Conservation (phyloP, 2,113 vertebrate genomes). For the Scartelaos histophorus region DNA sequence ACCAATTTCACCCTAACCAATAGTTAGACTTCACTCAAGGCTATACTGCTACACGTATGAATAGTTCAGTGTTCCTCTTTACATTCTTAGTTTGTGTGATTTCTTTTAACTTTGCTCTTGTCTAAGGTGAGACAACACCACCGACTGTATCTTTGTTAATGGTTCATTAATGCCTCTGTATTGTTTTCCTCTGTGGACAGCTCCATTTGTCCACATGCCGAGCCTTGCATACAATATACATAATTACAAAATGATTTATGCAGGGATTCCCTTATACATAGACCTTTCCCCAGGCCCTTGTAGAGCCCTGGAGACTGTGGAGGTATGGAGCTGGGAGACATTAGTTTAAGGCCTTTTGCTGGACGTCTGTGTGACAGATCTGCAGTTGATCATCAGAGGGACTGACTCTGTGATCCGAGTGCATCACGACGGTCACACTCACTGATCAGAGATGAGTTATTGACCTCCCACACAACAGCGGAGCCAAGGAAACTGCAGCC, state of each 20-base stretch:
- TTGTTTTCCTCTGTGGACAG: conserved; percentile 53
- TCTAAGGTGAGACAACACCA: conserved; percentile 8
- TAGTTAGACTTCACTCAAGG: too few relatives aligned
- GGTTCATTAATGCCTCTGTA: conserved; percentile 40
- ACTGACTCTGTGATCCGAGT: conserved; percentile 66
- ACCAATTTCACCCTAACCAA: too few relatives aligned
- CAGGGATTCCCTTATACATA: conserved; percentile 26
- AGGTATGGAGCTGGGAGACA: conserved; percentile 54
- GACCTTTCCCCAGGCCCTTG: conserved; percentile 34
- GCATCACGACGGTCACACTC: conserved; percentile 64
- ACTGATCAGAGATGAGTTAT: conserved; percentile 75
- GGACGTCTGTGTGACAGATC: conserved; percentile 56
- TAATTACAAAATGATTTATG: conserved; percentile 75
- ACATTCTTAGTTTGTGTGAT: neutral
- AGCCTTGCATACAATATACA: conserved; percentile 54
- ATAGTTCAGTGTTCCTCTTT: too few relatives aligned
- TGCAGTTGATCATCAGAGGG: conserved; percentile 60
- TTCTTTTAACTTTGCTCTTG: neutral
- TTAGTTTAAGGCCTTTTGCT: conserved; percentile 63
- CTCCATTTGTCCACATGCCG: conserved; percentile 71
- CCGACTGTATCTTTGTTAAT: conserved; percentile 41
- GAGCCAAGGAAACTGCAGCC: conserved; percentile 57
- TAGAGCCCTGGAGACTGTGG: conserved; percentile 26
- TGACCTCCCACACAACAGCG: conserved; percentile 68
- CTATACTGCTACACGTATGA: too few relatives aligned